These are phyloP conservation scores for Catharus fuscescens DNA, from an alignment of 2,113 vertebrate genomes.

Conservation along the genomic window DNA sequence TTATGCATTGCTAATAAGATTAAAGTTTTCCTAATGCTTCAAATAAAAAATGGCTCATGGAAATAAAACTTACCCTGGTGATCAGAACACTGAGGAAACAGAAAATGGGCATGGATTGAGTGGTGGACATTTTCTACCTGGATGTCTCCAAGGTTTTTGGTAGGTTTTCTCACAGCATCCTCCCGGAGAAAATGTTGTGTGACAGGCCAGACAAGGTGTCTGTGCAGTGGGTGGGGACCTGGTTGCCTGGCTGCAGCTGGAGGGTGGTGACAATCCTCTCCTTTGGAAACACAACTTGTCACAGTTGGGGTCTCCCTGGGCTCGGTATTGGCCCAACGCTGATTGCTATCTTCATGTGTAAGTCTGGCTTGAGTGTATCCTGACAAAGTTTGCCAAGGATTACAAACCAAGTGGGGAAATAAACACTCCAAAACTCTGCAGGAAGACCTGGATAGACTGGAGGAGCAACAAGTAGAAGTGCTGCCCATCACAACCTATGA, in stretches of 20 bases:
- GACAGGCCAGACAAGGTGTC: not conserved
- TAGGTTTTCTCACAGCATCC: not conserved
- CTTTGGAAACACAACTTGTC: not conserved
- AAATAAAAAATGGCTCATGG: not conserved
- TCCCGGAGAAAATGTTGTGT: not conserved
- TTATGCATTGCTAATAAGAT: not conserved
- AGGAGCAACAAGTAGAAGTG: not conserved
- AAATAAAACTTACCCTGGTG: not conserved
- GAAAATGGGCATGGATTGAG: not conserved
- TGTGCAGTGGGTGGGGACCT: not conserved
- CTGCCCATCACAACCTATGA: not conserved
- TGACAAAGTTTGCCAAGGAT: fast-evolving
- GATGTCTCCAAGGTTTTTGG: not conserved
- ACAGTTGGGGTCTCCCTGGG: too few species aligned
- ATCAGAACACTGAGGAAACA: not conserved
- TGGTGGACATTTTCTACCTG: not conserved
- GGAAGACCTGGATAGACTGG: too few species aligned
- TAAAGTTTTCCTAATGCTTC: not conserved
- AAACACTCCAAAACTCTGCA: not conserved
- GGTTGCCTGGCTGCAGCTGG: not conserved
- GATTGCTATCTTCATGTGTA: not conserved
- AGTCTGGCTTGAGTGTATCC: not conserved
- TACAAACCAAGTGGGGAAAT: not conserved
- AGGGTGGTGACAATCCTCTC: not conserved
- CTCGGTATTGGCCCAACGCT: fast-evolving